phyloP scores from a whole-genome alignment of 2,888 invertebrate species.

The Pegoplata infirma region DNA sequence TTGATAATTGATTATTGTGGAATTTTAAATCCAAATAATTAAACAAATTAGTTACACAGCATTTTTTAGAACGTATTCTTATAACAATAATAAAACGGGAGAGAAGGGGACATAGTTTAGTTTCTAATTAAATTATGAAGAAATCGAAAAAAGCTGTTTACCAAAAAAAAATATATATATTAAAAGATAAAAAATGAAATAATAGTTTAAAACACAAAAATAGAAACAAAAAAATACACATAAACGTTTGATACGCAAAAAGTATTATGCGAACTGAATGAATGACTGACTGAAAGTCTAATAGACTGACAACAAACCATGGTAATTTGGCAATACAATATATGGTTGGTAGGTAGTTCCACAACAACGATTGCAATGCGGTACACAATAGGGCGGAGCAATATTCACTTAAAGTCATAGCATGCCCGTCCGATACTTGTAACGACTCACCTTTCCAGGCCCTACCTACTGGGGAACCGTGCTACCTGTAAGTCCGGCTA shows the following conservation, averaged over 20 bases:
- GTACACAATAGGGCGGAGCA: too few species aligned
- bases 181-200: background rate
- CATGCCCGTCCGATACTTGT: too few species aligned
- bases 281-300: too few species aligned
- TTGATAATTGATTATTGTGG: conserved; percentile 39
- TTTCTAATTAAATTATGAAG: conserved; percentile 27
- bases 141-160: background rate
- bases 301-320: conserved; percentile 17
- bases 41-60: conserved; percentile 43
- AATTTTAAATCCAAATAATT: conserved; percentile 35
- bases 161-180: background rate
- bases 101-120: background rate
- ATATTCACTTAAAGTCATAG: too few species aligned
- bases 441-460: too few species aligned
- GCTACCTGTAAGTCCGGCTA: too few species aligned
- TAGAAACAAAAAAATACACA: background rate
- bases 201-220: too few species aligned
- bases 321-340: conserved; percentile 41
- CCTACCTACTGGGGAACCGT: too few species aligned
- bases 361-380: conserved; percentile 41
- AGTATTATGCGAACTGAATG: too few species aligned
- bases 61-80: background rate
- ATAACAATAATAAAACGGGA: background rate
- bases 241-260: background rate
- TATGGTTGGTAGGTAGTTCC: conserved; percentile 27